These are phyloP conservation scores for Zosterops pallidus DNA, from an alignment of 2,113 vertebrate species.

Conservation along the genomic window DNA sequence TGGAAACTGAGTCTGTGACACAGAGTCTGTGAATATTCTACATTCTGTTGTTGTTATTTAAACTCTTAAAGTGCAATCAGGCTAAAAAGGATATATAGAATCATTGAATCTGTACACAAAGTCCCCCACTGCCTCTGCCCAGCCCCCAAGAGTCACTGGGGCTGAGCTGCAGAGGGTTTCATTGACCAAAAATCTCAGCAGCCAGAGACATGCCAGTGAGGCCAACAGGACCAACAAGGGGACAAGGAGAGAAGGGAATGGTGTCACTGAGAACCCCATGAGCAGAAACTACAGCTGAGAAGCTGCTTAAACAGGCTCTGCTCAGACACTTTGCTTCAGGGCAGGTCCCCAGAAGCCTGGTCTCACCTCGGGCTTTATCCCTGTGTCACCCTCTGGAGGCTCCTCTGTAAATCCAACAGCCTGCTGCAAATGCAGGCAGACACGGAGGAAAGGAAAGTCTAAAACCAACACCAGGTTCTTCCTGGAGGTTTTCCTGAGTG, in stretches of 20 bases:
- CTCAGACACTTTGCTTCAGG: background rate
- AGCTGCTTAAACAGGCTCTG: background rate
- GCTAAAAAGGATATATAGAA: background rate
- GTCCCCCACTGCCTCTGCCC: background rate
- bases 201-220: background rate
- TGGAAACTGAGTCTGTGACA: background rate
- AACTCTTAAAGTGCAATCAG: background rate
- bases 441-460: rapidly evolving
- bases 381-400: rapidly evolving
- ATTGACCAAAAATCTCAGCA: background rate
- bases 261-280: background rate
- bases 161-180: background rate
- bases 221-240: background rate
- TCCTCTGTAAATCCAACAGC: background rate
- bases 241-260: background rate
- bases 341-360: background rate
- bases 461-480: background rate
- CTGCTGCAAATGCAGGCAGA: background rate
- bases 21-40: background rate
- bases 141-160: background rate
- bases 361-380: background rate
- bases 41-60: background rate
- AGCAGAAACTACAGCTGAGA: background rate
- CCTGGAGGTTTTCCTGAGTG: background rate
- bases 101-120: background rate